A percentile compares a stretch with the other conserved stretches of the same genome.
Conservation (phyloP, 2,113 vertebrate species). For the Engraulis encrasicolus region DNA sequence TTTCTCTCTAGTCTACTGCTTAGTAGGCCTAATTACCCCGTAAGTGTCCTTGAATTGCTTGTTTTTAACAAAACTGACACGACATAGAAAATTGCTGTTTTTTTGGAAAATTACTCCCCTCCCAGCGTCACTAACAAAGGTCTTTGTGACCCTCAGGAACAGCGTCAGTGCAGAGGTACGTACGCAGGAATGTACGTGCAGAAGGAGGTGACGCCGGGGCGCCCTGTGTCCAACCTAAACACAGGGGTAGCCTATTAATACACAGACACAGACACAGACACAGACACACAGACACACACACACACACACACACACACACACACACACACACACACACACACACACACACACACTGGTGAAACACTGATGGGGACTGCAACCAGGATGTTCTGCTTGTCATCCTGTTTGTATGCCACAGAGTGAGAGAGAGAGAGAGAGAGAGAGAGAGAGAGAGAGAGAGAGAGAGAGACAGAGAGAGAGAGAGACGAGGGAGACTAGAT, state of each 20-base stretch:
- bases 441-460: too few relatives aligned
- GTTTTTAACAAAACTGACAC: background rate
- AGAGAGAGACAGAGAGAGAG: slow-evolving; percentile 19
- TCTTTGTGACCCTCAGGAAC: background rate
- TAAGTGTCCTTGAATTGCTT: slow-evolving; percentile 28
- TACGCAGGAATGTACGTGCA: slow-evolving; percentile 22
- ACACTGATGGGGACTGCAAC: slow-evolving; percentile 39
- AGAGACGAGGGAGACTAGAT: too few relatives aligned
- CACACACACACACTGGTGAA: too few relatives aligned
- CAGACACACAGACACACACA: too few relatives aligned
- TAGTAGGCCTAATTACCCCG: too few relatives aligned
- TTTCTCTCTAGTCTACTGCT: too few relatives aligned
- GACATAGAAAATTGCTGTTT: background rate
- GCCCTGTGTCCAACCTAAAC: slow-evolving; percentile 49
- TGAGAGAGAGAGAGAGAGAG: slow-evolving; percentile 32
- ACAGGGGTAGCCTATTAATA: slow-evolving; percentile 27
- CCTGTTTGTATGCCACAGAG: background rate
- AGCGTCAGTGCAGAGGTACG: background rate
- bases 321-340: too few relatives aligned
- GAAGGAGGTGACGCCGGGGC: slow-evolving; percentile 33
- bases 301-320: too few relatives aligned
- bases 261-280: too few relatives aligned
- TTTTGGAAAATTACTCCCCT: background rate
- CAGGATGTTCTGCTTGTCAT: slow-evolving; percentile 72
- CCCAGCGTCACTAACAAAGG: background rate